Evolutionary conservation across 2,113 vertebrate species (phyloP).

Genomic region (Melanocharis versteri): DNA sequence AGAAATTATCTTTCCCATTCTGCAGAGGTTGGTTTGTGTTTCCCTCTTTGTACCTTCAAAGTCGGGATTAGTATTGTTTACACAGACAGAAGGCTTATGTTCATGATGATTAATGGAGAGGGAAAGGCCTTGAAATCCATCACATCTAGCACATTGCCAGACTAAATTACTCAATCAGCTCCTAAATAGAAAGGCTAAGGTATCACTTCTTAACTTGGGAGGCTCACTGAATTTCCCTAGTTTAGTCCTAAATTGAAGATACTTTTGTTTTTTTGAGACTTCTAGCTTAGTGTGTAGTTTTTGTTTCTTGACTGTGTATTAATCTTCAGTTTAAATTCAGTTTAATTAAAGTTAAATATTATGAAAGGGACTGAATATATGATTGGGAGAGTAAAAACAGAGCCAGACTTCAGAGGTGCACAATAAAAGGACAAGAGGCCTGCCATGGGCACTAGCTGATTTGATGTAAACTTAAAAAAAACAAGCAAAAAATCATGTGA

Average conservation of each 20-base stretch:
- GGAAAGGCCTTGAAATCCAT: slow-evolving; percentile 35
- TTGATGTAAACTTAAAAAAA: background rate
- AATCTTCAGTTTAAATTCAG: background rate
- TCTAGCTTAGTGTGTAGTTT: background rate
- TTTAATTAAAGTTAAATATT: background rate
- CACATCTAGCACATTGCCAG: background rate
- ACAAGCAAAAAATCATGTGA: accelerated
- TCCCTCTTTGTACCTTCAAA: slow-evolving; percentile 55
- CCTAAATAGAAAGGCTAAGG: background rate
- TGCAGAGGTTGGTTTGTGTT: slow-evolving; percentile 20
- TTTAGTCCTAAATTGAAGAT: background rate
- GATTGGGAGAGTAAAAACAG: background rate
- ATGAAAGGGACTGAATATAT: background rate
- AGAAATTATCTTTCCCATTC: slow-evolving; percentile 23
- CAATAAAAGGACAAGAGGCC: background rate
- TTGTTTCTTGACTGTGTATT: background rate
- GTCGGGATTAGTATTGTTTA: slow-evolving; percentile 61
- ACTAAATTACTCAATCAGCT: background rate
- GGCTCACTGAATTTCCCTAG: background rate
- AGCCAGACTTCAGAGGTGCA: background rate
- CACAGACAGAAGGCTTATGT: slow-evolving; percentile 23
- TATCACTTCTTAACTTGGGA: background rate
- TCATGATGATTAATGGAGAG: slow-evolving; percentile 36
- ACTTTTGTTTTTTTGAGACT: background rate
- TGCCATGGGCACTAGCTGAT: background rate